Percentiles rank a stretch among this genome's conserved stretches.
phyloP scores from a whole-genome alignment of 2,113 vertebrate species.

The Muscicapa adusta region DNA sequence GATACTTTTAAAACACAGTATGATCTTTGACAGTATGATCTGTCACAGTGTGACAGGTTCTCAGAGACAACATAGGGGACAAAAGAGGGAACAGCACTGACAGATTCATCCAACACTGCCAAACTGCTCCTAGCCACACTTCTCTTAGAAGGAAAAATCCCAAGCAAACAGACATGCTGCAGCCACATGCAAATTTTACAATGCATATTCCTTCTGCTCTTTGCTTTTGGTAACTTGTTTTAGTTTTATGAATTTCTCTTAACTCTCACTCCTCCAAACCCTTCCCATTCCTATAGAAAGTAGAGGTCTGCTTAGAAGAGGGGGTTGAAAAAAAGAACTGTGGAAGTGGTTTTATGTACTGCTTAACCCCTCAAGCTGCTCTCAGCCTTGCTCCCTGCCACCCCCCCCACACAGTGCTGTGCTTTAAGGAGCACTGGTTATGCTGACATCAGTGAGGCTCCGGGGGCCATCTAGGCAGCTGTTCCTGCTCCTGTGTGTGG shows the following conservation, averaged over 20 bases:
- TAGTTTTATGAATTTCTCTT: rapidly evolving
- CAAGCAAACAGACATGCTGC: neutral
- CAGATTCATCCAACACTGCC: neutral
- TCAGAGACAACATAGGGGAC: neutral
- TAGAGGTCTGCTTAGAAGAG: neutral
- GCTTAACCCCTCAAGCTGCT: neutral
- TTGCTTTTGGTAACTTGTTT: neutral
- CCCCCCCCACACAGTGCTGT: neutral
- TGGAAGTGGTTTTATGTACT: neutral
- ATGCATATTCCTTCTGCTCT: neutral
- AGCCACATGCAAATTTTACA: neutral
- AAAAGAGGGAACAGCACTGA: neutral
- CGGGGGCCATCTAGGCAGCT: constrained; percentile 52
- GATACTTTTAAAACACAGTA: neutral
- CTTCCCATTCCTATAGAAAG: neutral
- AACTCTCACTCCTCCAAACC: neutral
- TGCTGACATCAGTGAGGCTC: constrained; percentile 61
- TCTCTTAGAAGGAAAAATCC: neutral
- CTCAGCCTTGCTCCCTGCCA: neutral
- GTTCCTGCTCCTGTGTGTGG: constrained; percentile 57
- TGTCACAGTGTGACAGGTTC: constrained; percentile 15
- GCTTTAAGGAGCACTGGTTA: constrained; percentile 1
- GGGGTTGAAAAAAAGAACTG: rapidly evolving
- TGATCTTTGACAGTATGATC: neutral
- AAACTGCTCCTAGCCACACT: neutral